Conservation (phyloP, 2,797 vertebrate species). For the Lateolabrax maculatus region DNA sequence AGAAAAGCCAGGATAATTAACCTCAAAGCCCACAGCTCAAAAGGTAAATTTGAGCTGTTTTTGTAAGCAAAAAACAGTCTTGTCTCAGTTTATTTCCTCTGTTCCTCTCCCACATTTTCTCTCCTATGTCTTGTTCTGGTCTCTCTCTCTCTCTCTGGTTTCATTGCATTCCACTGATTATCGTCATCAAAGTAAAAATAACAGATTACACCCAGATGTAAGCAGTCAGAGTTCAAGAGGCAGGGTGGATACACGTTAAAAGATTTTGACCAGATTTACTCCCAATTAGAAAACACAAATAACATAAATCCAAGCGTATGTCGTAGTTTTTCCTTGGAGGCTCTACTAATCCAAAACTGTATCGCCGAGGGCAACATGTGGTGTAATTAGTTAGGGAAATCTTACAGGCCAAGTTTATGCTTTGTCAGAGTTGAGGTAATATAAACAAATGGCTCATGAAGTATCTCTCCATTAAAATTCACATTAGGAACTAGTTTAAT, state of each 20-base stretch:
- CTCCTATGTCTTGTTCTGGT: background rate
- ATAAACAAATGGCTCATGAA: slow-evolving; percentile 75
- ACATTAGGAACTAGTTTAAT: slow-evolving; percentile 50
- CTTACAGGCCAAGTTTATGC: slow-evolving; percentile 54
- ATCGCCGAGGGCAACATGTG: slow-evolving; percentile 43
- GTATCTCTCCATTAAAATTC: slow-evolving; percentile 60
- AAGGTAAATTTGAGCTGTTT: slow-evolving; percentile 3
- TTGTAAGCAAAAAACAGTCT: background rate
- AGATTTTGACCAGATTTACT: slow-evolving; percentile 68
- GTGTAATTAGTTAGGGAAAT: slow-evolving; percentile 59
- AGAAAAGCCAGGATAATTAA: slow-evolving; percentile 8
- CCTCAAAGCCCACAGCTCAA: background rate
- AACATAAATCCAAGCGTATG: slow-evolving; percentile 66
- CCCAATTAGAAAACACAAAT: slow-evolving; percentile 74
- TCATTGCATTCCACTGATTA: slow-evolving; percentile 57
- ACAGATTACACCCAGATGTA: slow-evolving; percentile 72
- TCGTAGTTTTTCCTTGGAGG: slow-evolving; percentile 58
- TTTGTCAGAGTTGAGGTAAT: slow-evolving; percentile 71
- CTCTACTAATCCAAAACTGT: slow-evolving; percentile 59
- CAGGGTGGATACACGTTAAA: slow-evolving; percentile 55
- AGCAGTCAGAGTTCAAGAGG: slow-evolving; percentile 55
- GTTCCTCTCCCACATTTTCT: slow-evolving; percentile 1
- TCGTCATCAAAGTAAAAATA: slow-evolving; percentile 68
- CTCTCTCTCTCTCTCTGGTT: slow-evolving; percentile 19
- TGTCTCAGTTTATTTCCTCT: slow-evolving; percentile 13